Evolutionary conservation across 2,797 vertebrate genomes (phyloP), one percentile per base, ranked within the genome.

Genomic region (Decapterus maruadsi): DNA sequence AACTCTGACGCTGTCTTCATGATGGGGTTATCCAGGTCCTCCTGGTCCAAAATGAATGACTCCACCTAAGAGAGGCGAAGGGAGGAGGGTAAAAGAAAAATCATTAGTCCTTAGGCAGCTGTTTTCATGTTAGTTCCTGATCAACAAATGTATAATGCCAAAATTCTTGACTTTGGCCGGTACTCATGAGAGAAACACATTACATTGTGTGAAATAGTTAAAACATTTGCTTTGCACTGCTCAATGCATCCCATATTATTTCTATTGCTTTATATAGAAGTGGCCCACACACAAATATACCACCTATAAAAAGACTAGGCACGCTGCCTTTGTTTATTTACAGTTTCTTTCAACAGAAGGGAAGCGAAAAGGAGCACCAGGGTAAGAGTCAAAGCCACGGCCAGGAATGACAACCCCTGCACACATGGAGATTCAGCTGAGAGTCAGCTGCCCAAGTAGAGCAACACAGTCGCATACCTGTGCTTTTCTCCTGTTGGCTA

Each of bases 21-120:
- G 84, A 99, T 98, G 81, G 98, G 97, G 94, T 99, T 99, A 95
- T 99, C 98, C 90, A 99, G 94, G 94, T 99, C 98, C 90, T 99
- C 98, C 96, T 99, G 98, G 94, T 99, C 98, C 96, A 99, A 94
- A 93, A 99, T 99, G 93, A 99, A 99, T 46, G 98, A 99, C 92
- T 99, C 98, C 78, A 99, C 98, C 98, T 99, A 84, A 8, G 26
- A 90, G 22, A 78, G 16, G 26, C 4, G 51, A 36, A 71, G n/a
- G 64, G 12, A 64, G 31, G 29, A 57, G 19, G 22, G 57, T 20
- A 50, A 62, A 54, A 22, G 6, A 77, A 42, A 2, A 56, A 51
- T 20, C 2, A 46, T 56, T 55, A 64, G 42, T 31, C 4, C 5
- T 9, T 40, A 42, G 8, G 43, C 4, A 67, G 14, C 40, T 54